These are phyloP conservation scores for Pachymerium ferrugineum DNA, from an alignment of 2,888 invertebrate species.

Conservation along the genomic window DNA sequence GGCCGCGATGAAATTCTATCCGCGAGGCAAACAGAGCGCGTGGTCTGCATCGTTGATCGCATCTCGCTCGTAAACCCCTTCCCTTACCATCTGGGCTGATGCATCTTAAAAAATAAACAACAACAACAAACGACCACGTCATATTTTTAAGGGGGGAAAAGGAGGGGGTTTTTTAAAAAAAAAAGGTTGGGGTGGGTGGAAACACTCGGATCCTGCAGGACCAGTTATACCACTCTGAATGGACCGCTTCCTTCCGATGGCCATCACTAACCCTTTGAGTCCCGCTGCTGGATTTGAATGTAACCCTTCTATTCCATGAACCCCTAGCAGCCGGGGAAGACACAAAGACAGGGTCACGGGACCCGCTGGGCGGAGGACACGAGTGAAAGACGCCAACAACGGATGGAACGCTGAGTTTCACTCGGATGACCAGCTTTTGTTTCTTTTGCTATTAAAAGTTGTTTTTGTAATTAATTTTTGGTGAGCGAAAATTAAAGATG, in stretches of 20 bases:
- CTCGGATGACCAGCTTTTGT: background rate
- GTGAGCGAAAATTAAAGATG: conserved; percentile 8
- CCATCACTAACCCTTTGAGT: conserved; percentile 30
- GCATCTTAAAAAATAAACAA: conserved; percentile 23
- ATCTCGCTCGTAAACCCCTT: conserved; percentile 27
- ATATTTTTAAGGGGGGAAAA: conserved; percentile 20
- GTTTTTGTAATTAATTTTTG: background rate
- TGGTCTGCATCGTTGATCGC: conserved; percentile 27
- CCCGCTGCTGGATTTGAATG: conserved; percentile 20
- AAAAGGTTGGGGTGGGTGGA: background rate
- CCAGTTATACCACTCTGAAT: conserved; percentile 26
- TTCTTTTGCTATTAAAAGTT: background rate
- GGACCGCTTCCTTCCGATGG: conserved; percentile 28
- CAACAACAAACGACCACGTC: conserved; percentile 16
- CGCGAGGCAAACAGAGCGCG: conserved; percentile 25
- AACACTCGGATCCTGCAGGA: conserved; percentile 23
- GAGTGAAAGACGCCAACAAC: conserved; percentile 12
- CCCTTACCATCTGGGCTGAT: conserved; percentile 20
- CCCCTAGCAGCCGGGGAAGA: background rate
- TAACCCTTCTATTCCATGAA: conserved; percentile 27
- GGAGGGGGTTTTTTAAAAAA: background rate
- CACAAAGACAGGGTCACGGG: conserved; percentile 28
- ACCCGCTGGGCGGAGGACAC: conserved; percentile 20
- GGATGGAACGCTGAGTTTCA: too few relatives aligned
- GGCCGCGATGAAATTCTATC: conserved; percentile 28